Percentiles rank a stretch among this genome's conserved stretches.
Conservation (phyloP, 2,113 vertebrate genomes). For the Phrynosoma blainvillii region DNA sequence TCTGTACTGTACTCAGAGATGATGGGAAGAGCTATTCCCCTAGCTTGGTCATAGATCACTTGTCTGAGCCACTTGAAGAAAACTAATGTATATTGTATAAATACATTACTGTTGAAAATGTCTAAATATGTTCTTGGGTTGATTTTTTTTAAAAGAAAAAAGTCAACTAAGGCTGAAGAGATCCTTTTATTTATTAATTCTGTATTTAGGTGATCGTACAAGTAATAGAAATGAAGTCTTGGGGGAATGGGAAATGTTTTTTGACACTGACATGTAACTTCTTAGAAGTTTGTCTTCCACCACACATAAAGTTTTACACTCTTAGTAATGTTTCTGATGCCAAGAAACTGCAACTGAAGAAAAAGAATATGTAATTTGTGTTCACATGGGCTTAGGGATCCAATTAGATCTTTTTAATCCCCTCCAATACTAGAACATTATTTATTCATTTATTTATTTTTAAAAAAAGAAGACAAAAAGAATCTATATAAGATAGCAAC, state of each 20-base stretch:
- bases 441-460: no score
- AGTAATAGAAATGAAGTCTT: background rate
- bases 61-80: background rate
- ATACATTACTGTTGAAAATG: background rate
- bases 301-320: background rate
- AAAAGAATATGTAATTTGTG: background rate
- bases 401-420: background rate
- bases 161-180: background rate
- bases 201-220: background rate
- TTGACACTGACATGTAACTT: background rate
- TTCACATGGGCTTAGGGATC: background rate
- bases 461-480: background rate
- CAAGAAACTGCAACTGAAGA: background rate
- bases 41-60: no score
- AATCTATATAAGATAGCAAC: no score
- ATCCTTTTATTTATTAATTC: background rate
- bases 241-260: background rate
- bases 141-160: background rate
- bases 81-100: background rate
- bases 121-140: background rate
- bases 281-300: background rate
- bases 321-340: background rate
- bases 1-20: no score
- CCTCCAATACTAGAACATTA: background rate
- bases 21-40: no score